Evolutionary conservation across 2,113 vertebrate genomes (phyloP).

Genomic region (Oryzias melastigma): DNA sequence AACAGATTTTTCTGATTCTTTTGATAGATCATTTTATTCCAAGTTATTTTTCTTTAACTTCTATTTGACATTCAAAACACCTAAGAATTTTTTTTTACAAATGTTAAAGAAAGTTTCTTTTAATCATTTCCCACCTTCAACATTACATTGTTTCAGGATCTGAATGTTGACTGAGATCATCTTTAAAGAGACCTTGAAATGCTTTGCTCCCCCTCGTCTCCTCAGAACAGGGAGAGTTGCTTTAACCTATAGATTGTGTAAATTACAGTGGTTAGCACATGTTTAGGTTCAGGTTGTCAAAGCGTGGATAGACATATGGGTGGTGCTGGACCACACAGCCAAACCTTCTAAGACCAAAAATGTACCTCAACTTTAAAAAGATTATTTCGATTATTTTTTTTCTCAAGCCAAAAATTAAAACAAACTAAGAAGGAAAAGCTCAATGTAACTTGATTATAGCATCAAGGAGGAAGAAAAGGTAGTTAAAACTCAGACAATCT

Average conservation of each 20-base stretch:
- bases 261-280: constrained; percentile 62
- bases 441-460: no score
- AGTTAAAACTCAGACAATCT: constrained; percentile 9
- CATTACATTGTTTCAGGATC: constrained; percentile 25
- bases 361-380: constrained; percentile 11
- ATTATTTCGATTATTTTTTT: neutral
- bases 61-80: no score
- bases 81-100: no score
- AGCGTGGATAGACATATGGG: constrained; percentile 34
- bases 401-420: constrained; percentile 2
- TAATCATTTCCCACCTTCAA: neutral
- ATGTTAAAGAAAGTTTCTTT: neutral
- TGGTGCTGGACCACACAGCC: constrained; percentile 57
- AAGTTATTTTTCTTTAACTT: no score
- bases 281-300: constrained; percentile 59
- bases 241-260: constrained; percentile 54
- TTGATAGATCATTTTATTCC: no score
- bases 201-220: constrained; percentile 5
- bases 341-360: constrained; percentile 29
- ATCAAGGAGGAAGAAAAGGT: neutral
- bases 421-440: neutral
- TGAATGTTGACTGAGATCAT: constrained; percentile 31
- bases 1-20: no score
- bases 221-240: constrained; percentile 2
- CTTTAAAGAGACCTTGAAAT: constrained; percentile 42